Percentiles rank a stretch among this genome's conserved stretches.
Conservation (phyloP, 2,113 vertebrate genomes). For the Mastomys natalensis region DNA sequence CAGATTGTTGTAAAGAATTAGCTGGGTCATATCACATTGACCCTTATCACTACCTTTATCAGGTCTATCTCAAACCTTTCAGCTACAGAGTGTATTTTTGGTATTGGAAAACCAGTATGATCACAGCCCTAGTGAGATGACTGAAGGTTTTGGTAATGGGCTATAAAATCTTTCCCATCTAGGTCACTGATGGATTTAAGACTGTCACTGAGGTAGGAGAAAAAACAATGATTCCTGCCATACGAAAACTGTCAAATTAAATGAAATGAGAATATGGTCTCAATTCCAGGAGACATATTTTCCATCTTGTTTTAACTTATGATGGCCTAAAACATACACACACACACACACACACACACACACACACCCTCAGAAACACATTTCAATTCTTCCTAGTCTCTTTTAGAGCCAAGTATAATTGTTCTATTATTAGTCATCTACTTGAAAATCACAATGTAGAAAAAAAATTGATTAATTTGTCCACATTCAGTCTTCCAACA, state of each 20-base stretch:
- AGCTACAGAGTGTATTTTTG: constrained; percentile 63
- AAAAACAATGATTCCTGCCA: constrained; percentile 57
- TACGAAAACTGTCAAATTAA: constrained; percentile 64
- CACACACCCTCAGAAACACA: not conserved
- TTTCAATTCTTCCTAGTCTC: not conserved
- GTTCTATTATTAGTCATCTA: not conserved
- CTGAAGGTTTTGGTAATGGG: constrained; percentile 72
- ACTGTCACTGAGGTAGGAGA: constrained; percentile 54
- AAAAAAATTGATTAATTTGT: constrained; percentile 44
- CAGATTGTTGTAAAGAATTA: not conserved
- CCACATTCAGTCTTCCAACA: not conserved
- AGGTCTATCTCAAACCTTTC: not conserved
- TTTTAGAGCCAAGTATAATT: not conserved
- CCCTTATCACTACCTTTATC: not conserved
- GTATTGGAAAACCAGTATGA: constrained; percentile 50
- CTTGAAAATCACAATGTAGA: not conserved
- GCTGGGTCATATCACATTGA: not conserved
- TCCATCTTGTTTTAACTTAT: not conserved
- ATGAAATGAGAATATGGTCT: constrained; percentile 68
- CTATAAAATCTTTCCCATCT: constrained; percentile 76
- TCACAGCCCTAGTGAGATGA: constrained; percentile 62
- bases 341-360: not conserved
- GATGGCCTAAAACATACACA: not conserved
- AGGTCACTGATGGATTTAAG: constrained; percentile 74
- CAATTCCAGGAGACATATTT: constrained; percentile 50